Evolutionary conservation across 2,113 vertebrate genomes (phyloP), one percentile per base, ranked within the genome.

Genomic region (Tiliqua scincoides): DNA sequence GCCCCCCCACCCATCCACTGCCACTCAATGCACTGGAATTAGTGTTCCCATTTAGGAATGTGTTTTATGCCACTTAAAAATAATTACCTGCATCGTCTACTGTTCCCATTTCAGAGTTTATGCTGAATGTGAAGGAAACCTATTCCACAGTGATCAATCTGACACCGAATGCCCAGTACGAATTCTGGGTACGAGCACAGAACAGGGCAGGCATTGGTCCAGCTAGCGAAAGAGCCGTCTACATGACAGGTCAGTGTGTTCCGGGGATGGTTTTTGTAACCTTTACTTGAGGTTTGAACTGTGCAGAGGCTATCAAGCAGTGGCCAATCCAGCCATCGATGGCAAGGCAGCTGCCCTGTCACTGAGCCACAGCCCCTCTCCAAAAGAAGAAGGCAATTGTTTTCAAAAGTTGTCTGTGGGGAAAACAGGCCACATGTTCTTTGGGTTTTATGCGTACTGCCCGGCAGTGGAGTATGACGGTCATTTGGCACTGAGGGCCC

Each of bases 171-270:
- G 97, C 97, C 27, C 98, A 99, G 90, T 99, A 99, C 61, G 98
- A 99, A 90, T 98, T 99, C 85, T 99, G 98, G 98, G 98, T 99
- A 87, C 98, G 96, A 4, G 98, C 98, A 32, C 95, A 97, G 87
- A 99, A 99, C 93, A 96, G 96, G 67, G 97, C 98, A 0, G 99
- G 99, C 43, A 92, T 95, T 92, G 99, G 98, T 82, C 97, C 98
- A 11, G 94, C 96, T 30, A 99, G 99, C 48, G 98, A 99, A 94
- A 96, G 93, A 85, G 97, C 97, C 0, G 96, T 98, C 27, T 99
- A 98, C 88, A 96, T 98, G 95, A 99, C 98, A 91, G 98, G 99
- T 99, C 96, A 95, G 73, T 17, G 71, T 32, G 73, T 14, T 48
- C 43, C 43, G 8, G 43, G 43, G 43, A 48, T 48, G 43, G 8